Conservation (phyloP, 2,888 invertebrate genomes). For the Agelastica alni region DNA sequence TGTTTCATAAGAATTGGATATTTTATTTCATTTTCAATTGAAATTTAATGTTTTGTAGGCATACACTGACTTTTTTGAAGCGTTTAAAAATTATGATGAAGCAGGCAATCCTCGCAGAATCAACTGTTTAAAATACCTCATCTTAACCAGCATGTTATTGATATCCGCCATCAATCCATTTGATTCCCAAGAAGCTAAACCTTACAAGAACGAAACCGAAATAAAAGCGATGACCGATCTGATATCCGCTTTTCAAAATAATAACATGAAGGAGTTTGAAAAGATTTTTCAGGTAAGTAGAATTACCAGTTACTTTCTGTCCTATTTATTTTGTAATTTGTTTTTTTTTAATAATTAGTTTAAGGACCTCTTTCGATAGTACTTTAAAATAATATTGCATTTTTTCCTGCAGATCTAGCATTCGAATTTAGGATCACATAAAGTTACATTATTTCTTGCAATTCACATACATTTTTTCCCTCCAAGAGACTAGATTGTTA, state of each 20-base stretch:
- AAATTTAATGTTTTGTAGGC: slow-evolving; percentile 67
- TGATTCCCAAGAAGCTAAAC: slow-evolving; percentile 99
- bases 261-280: slow-evolving; percentile 96
- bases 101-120: slow-evolving; percentile 95
- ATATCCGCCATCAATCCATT: slow-evolving; percentile 99
- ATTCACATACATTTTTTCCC: no score
- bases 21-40: no score
- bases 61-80: slow-evolving; percentile 99
- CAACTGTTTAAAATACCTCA: slow-evolving; percentile 95
- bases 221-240: slow-evolving; percentile 98
- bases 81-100: slow-evolving; percentile 99
- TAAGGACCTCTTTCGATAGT: no score
- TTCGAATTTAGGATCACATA: no score
- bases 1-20: no score
- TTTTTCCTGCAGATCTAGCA: no score
- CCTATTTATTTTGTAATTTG: no score
- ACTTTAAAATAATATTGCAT: no score
- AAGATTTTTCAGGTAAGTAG: slow-evolving; percentile 73
- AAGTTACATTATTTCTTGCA: no score
- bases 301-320: no score
- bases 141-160: slow-evolving; percentile 98
- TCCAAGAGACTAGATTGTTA: no score
- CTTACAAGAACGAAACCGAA: slow-evolving; percentile 98
- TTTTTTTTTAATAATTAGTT: no score
- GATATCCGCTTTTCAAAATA: slow-evolving; percentile 94